Conservation (phyloP, 2,113 vertebrate genomes). For the Aphyosemion australe region DNA sequence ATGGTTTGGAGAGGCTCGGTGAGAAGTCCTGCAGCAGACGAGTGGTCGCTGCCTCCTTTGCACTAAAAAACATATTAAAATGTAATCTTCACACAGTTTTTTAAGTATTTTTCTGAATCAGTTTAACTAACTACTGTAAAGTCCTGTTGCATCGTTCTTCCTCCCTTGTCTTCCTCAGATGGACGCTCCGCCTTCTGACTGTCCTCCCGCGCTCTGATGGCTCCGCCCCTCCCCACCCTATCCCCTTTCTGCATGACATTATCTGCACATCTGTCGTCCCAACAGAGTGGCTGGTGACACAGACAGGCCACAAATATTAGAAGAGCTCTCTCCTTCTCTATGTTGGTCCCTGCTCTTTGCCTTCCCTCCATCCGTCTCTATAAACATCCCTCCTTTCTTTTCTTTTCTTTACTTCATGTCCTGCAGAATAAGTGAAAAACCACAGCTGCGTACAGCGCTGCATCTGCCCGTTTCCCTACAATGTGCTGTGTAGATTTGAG, state of each 20-base stretch:
- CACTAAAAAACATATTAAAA: no score
- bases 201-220: constrained; percentile 66
- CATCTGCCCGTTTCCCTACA: constrained; percentile 39
- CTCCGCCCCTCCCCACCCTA: constrained; percentile 69
- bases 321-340: constrained; percentile 46
- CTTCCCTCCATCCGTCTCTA: background rate
- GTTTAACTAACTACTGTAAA: no score
- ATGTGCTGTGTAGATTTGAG: constrained; percentile 53
- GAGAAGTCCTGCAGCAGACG: no score
- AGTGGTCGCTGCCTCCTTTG: no score
- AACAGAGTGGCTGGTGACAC: constrained; percentile 75
- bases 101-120: background rate
- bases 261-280: constrained; percentile 82
- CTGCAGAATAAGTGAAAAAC: no score
- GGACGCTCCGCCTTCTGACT: constrained; percentile 60
- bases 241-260: constrained; percentile 80
- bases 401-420: constrained; percentile 17
- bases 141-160: constrained; percentile 28
- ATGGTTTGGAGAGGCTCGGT: background rate
- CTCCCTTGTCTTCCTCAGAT: constrained; percentile 30
- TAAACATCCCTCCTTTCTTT: constrained; percentile 4
- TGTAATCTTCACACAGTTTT: no score
- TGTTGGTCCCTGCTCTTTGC: constrained; percentile 13
- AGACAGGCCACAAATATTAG: constrained; percentile 72
- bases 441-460: constrained; percentile 6